Base-by-base conservation (phyloP, 2,888 invertebrate species). In the Leptodirus hochenwartii region DNA sequence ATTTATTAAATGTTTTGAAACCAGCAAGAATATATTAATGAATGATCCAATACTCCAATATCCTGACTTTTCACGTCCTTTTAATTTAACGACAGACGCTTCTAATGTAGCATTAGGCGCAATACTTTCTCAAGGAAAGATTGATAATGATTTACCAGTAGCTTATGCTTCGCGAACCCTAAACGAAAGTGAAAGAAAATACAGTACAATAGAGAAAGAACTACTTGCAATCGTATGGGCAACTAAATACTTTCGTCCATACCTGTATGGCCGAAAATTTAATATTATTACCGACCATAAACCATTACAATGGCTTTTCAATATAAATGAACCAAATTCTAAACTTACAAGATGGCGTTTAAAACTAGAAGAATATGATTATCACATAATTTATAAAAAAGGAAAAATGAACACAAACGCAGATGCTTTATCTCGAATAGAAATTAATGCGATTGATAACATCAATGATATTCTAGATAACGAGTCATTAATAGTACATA, bases 251-350 rank as follows among this genome's bases (percentile, higher is more conserved):
- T 48, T 47, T 32, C 13, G 45, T 25, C 45, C 46, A 4, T 51
- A 50, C 30, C n/a, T 53, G 2, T 45, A 37, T 27, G 48, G 48
- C 4, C 36, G 41, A 17, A 37, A 43, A 33, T 51, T 51, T 27
- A 37, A 15, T 9, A 41, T n/a, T n/a, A n/a, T 44, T 4, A 51
- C 42, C 0, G 48, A 51, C 32, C 51, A 52, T 30, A 30, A 38
- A 33, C 46, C 47, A 1, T 29, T 50, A 11, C 34, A 29, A 5
- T 50, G 46, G 45, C 32, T 51, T 11, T 39, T 43, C 15, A 43
- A 31, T 25, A 15, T 39, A 1, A 50, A 46, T 34, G 45, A 50
- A 4, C 48, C 47, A 1, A 36, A 34, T 6, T 41, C 41, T 0
- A 28, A 43, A 27, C 30, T 53, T 17, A 34, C 43, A 4, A 29